Evolutionary conservation across 2,888 invertebrate genomes (phyloP).

Genomic region (Drosophila mayaguana): DNA sequence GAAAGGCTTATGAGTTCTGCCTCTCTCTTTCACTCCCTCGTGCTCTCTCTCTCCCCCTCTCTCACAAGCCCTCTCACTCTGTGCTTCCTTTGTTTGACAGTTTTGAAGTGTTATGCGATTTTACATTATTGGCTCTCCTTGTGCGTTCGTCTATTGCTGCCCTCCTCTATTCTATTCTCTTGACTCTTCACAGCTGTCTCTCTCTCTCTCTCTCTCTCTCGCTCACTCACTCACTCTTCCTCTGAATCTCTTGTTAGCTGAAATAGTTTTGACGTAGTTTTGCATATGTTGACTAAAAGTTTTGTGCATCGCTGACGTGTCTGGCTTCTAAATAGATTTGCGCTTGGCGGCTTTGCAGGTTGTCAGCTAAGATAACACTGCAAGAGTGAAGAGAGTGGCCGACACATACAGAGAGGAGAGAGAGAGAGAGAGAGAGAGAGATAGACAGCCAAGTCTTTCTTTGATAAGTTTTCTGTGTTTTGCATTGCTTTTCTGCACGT

Average conservation of each 20-base stretch:
- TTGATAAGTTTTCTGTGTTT: conserved; percentile 42
- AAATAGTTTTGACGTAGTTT: conserved; percentile 69
- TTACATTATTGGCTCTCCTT: conserved; percentile 73
- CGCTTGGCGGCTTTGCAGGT: conserved; percentile 48
- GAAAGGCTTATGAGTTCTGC: conserved; percentile 66
- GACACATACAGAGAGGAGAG: too few relatives aligned
- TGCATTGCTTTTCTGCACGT: conserved; percentile 41
- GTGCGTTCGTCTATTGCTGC: conserved; percentile 29
- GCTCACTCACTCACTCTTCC: not conserved
- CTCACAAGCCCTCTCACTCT: not conserved
- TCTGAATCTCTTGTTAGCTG: conserved; percentile 10
- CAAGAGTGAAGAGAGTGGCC: too few relatives aligned
- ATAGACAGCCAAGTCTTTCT: conserved; percentile 30
- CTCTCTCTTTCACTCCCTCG: conserved; percentile 1
- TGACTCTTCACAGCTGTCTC: not conserved
- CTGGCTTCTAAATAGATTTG: conserved; percentile 49
- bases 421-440: not conserved
- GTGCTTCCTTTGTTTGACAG: conserved; percentile 49
- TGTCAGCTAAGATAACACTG: conserved; percentile 57
- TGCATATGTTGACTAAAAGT: conserved; percentile 61
- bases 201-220: not conserved
- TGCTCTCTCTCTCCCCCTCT: not conserved
- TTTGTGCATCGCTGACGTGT: conserved; percentile 52
- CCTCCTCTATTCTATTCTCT: conserved; percentile 25
- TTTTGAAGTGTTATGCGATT: conserved; percentile 77